These are phyloP conservation scores for Ochotona princeps DNA, from an alignment of 2,113 vertebrate species.

Conservation along the genomic window DNA sequence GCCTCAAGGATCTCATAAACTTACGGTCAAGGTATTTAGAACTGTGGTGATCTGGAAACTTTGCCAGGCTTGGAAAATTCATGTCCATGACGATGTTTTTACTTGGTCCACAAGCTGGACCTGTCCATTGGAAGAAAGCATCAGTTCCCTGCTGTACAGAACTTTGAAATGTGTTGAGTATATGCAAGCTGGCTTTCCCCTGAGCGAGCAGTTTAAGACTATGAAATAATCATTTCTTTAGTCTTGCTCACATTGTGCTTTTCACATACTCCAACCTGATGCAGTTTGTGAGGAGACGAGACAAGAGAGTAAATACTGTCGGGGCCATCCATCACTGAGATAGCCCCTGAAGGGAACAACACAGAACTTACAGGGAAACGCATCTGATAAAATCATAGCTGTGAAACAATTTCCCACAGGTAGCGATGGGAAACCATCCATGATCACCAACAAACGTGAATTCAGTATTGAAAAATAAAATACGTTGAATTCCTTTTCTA, in stretches of 20 bases:
- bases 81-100: not conserved
- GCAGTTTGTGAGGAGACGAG: not conserved
- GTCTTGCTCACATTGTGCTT: not conserved
- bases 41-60: not conserved
- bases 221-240: not conserved
- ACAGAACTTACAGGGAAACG: not conserved
- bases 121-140: not conserved
- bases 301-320: not conserved
- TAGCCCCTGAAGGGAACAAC: not conserved
- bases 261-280: not conserved
- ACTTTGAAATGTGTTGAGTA: not conserved
- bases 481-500: not conserved
- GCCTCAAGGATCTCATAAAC: not conserved
- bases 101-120: rapidly evolving
- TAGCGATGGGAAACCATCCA: not conserved
- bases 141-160: not conserved
- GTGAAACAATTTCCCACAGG: not conserved
- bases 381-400: not conserved
- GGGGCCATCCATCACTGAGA: not conserved
- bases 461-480: not conserved
- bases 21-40: not conserved
- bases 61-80: not conserved
- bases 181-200: not conserved
- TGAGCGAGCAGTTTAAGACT: not conserved
- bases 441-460: not conserved